phyloP scores from a whole-genome alignment of 1,140 invertebrate species.

The Ooceraea biroi region DNA sequence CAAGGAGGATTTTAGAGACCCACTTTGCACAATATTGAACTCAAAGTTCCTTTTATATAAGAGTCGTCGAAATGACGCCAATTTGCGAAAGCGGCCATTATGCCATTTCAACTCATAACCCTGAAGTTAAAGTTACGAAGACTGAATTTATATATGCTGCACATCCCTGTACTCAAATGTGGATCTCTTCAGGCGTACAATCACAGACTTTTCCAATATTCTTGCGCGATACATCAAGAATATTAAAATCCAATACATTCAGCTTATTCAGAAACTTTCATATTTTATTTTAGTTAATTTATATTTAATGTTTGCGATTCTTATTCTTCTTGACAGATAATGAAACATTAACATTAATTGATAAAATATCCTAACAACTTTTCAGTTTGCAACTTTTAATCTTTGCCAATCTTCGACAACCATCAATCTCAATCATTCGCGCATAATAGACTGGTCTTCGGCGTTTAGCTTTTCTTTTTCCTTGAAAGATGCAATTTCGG shows the following conservation, averaged over 20 bases:
- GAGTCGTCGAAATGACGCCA: neutral
- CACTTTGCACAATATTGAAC: neutral
- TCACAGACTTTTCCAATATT: neutral
- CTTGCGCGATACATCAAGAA: neutral
- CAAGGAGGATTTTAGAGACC: constrained; percentile 3
- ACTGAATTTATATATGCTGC: neutral
- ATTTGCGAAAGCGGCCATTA: constrained; percentile 10
- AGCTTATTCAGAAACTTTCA: neutral
- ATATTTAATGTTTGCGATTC: neutral
- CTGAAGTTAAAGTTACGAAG: neutral
- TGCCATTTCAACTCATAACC: constrained; percentile 5
- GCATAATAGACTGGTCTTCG: neutral
- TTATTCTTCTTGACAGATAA: neutral
- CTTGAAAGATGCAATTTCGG: neutral
- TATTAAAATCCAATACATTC: neutral
- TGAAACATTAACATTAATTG: neutral
- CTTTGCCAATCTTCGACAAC: no score
- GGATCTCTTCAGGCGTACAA: neutral
- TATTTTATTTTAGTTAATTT: neutral
- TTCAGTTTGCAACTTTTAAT: neutral
- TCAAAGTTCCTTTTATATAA: neutral
- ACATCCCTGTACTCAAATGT: neutral
- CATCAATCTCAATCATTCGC: neutral
- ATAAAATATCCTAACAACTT: neutral
- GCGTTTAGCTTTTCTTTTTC: neutral